Evolutionary conservation across 1,140 invertebrate genomes (phyloP).

Genomic region (Drosophila quadrilineata): DNA sequence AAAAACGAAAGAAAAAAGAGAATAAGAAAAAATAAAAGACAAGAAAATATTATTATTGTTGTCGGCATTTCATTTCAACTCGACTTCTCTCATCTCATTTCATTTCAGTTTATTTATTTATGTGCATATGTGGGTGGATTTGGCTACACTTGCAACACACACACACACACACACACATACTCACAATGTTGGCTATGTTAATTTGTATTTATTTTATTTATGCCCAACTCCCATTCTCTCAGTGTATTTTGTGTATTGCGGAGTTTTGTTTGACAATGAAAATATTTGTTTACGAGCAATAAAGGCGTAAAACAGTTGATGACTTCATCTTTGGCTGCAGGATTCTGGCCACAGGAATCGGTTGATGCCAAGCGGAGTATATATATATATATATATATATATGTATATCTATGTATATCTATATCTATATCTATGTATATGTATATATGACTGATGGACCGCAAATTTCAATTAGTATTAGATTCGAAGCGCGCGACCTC

Average conservation of each 20-base stretch:
- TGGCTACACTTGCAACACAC: background rate
- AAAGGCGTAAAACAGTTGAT: background rate
- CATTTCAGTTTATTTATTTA: constrained; percentile 46
- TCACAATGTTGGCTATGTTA: constrained; percentile 64
- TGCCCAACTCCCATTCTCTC: constrained; percentile 23
- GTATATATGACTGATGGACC: constrained; percentile 21
- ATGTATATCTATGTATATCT: background rate
- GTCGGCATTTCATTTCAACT: constrained; percentile 8
- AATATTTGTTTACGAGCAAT: constrained; percentile 57
- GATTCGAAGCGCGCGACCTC: constrained; percentile 5
- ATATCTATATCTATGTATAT: too few relatives aligned
- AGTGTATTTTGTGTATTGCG: background rate
- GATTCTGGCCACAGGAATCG: too few relatives aligned
- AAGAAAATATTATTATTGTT: constrained; percentile 42
- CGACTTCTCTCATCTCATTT: constrained; percentile 34
- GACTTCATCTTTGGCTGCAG: too few relatives aligned
- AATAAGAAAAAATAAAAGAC: constrained; percentile 56
- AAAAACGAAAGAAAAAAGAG: constrained; percentile 13
- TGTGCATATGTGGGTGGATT: constrained; percentile 35
- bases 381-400: background rate
- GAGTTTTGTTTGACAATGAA: constrained; percentile 55
- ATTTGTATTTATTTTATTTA: constrained; percentile 74
- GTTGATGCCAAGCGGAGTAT: too few relatives aligned
- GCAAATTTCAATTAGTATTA: constrained; percentile 67
- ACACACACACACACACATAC: background rate